Percentiles rank a stretch among this genome's conserved stretches.
Conservation (phyloP, 2,113 vertebrate genomes). For the Labeo catla region DNA sequence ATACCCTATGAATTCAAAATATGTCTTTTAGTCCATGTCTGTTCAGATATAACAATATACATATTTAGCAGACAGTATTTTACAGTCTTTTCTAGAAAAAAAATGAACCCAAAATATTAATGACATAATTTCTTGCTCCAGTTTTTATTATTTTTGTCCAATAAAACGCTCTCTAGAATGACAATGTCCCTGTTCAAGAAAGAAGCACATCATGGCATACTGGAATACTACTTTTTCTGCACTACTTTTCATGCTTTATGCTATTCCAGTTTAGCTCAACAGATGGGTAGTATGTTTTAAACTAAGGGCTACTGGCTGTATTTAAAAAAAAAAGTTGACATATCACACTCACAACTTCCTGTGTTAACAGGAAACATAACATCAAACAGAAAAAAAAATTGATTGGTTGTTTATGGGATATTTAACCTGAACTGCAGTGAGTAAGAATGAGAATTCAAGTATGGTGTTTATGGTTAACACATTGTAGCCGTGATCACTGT, state of each 20-base stretch:
- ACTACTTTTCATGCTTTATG: neutral
- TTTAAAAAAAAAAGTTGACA: neutral
- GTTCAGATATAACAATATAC: no score
- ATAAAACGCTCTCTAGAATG: neutral
- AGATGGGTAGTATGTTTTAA: neutral
- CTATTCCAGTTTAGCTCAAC: neutral
- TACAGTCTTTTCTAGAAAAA: neutral
- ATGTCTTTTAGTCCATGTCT: neutral
- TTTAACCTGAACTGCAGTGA: neutral
- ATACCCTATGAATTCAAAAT: neutral
- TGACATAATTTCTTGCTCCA: neutral
- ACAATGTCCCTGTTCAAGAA: no score
- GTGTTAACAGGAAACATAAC: neutral
- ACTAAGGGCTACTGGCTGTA: neutral
- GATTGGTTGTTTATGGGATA: neutral
- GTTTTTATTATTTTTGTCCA: neutral
- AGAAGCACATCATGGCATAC: neutral
- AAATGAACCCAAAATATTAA: neutral
- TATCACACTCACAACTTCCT: neutral
- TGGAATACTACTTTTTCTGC: neutral
- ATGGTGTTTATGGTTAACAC: conserved; percentile 2
- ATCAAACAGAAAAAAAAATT: neutral
- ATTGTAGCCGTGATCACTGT: neutral
- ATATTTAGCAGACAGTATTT: no score
- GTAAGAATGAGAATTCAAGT: neutral